Base-by-base conservation (phyloP, 2,113 vertebrate genomes). In the Chrysemys picta region DNA sequence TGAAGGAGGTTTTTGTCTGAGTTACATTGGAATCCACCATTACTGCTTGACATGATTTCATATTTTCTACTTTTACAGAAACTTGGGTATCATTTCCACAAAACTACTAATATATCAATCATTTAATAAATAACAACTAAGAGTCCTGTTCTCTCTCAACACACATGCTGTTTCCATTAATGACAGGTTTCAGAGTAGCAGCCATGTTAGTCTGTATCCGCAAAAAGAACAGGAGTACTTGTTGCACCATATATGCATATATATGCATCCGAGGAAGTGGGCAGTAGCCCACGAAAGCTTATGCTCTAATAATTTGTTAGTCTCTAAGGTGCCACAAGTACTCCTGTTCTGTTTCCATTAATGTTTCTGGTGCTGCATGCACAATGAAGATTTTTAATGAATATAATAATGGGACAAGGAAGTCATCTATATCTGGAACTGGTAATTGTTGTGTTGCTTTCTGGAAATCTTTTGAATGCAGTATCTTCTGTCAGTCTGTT, bases 71-170 rank as follows among this genome's bases (percentile, higher is more conserved):
- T 88, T 0, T 47, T 57, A 87, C 10, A 31, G 2, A 45, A 90
- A 10, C 8, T 14, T 3, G 35, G 19, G 17, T 47, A 6, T 0
- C 0, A 42, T 91, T 91, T 82, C 21, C 53, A 4, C 9, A 88
- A 87, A 86, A 87, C 10, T 57, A 42, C 19, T n/a, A 49, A 75
- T 65, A 0, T 35, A 21, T 59, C 16, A 21, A 8, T 69, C 3
- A 4, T 47, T 72, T 89, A 91, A 52, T 90, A 54, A 49, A 50
- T 53, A 53, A 53, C 9, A 4, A 29, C 1, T 38, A 75, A 57
- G 47, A 85, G 7, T 2, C 65, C 56, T 45, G 0, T 54, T 88
- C 11, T 91, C 83, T 87, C 54, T 50, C 9, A 7, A 27, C 29
- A 29, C 2, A 6, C 3, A 3, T n/a, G 10, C 1, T 25, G 4